These are phyloP conservation scores for Pleuronectes platessa DNA, from an alignment of 2,113 vertebrate genomes.

Conservation along the genomic window DNA sequence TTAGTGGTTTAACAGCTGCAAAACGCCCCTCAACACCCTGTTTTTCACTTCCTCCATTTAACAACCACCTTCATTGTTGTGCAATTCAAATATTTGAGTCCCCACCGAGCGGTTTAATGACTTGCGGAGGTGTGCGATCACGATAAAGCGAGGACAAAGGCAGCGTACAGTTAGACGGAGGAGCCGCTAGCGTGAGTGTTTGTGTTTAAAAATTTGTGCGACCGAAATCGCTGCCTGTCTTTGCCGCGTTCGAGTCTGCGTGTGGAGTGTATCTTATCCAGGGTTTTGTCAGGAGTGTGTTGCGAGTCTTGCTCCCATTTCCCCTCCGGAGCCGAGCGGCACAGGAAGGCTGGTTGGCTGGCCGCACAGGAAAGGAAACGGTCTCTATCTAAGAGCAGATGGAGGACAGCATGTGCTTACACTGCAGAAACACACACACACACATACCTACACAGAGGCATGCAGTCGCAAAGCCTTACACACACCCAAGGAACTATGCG, in stretches of 20 bases:
- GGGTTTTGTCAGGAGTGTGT: conserved; percentile 53
- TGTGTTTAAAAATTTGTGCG: conserved; percentile 14
- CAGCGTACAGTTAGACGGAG: not conserved
- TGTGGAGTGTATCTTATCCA: conserved; percentile 55
- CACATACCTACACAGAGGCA: conserved; percentile 13
- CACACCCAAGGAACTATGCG: conserved; percentile 18
- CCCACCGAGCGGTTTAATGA: conserved; percentile 16
- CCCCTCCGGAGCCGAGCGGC: conserved; percentile 60
- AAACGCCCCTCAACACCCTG: not conserved
- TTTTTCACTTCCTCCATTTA: conserved; percentile 18
- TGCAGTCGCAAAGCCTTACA: not conserved
- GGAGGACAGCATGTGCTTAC: conserved; percentile 81
- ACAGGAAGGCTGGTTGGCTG: conserved; percentile 77
- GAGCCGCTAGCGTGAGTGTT: not conserved
- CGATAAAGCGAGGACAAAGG: conserved; percentile 32
- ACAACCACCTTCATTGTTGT: conserved; percentile 33
- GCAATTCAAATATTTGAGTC: conserved; percentile 47
- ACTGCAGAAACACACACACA: conserved; percentile 71
- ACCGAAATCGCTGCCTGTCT: conserved; percentile 25
- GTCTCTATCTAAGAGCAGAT: conserved; percentile 79
- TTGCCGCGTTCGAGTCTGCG: conserved; percentile 26
- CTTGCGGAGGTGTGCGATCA: conserved; percentile 16
- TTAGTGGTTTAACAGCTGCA: not conserved
- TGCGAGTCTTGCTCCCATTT: conserved; percentile 62
- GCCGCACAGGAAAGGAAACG: conserved; percentile 81